Evolutionary conservation across 1,140 invertebrate species (phyloP).

Genomic region (Pteromalus puparum): DNA sequence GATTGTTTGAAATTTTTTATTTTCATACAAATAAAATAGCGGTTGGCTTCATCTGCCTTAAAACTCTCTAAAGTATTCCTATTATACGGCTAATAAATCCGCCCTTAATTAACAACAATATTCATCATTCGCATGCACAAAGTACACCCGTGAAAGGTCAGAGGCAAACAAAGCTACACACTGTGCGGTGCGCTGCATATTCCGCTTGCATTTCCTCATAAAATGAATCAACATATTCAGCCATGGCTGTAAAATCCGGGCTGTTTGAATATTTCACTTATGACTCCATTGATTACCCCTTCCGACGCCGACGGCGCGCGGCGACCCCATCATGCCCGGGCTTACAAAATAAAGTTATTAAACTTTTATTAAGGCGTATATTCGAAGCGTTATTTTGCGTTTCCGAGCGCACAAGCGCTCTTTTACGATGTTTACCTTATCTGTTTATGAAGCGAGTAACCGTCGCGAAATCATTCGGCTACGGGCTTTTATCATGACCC

Average conservation of each 20-base stretch:
- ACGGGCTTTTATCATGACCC: neutral
- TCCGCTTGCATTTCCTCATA: neutral
- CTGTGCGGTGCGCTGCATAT: no score
- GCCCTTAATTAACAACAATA: no score
- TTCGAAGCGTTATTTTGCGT: neutral
- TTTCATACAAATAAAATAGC: no score
- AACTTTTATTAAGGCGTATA: neutral
- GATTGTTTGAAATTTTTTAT: no score
- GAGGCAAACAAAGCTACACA: no score
- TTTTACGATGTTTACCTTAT: neutral
- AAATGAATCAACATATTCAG: neutral
- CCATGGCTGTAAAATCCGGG: neutral
- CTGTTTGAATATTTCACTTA: neutral
- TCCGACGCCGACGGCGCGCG: neutral
- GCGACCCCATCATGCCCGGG: neutral
- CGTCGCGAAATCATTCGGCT: neutral
- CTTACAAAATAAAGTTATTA: slow-evolving; percentile 9
- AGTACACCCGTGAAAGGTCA: no score
- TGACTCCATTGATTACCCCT: neutral
- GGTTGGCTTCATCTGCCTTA: no score
- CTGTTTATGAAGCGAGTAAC: slow-evolving; percentile 4
- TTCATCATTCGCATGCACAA: no score
- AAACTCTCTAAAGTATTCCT: no score
- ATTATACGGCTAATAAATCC: no score
- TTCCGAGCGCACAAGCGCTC: neutral